A percentile compares a stretch with the other conserved stretches of the same genome.
Evolutionary conservation across 2,888 invertebrate genomes (phyloP).

Genomic region (Tipula helvola): DNA sequence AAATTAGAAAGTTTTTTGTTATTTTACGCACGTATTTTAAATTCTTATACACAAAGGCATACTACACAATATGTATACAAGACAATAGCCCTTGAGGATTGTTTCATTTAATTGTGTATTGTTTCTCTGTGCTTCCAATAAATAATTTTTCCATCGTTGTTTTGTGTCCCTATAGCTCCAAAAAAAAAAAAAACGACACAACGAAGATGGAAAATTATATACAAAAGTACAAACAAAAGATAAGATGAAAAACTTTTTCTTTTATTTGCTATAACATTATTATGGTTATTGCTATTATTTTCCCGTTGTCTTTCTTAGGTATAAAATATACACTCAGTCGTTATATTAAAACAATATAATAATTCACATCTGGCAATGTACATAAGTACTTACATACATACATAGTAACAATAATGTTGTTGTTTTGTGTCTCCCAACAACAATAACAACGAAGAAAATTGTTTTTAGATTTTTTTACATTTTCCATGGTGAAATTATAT

Average conservation of each 20-base stretch:
- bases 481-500: neutral
- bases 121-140: neutral
- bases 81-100: neutral
- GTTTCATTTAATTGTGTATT: neutral
- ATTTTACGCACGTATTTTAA: neutral
- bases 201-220: neutral
- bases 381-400: neutral
- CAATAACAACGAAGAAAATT: neutral
- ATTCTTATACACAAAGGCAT: neutral
- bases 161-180: neutral
- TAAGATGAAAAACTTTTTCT: neutral
- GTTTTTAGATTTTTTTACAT: neutral
- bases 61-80: neutral
- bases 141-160: neutral
- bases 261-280: neutral
- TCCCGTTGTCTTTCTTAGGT: neutral
- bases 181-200: no score
- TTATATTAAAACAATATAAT: neutral
- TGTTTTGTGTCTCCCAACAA: neutral
- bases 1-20: neutral
- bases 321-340: neutral
- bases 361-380: neutral
- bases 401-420: neutral
- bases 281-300: neutral
- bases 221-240: neutral